Evolutionary conservation across 1,140 invertebrate genomes (phyloP), one percentile per base, ranked within the genome.

Genomic region (Chlorops oryzae): DNA sequence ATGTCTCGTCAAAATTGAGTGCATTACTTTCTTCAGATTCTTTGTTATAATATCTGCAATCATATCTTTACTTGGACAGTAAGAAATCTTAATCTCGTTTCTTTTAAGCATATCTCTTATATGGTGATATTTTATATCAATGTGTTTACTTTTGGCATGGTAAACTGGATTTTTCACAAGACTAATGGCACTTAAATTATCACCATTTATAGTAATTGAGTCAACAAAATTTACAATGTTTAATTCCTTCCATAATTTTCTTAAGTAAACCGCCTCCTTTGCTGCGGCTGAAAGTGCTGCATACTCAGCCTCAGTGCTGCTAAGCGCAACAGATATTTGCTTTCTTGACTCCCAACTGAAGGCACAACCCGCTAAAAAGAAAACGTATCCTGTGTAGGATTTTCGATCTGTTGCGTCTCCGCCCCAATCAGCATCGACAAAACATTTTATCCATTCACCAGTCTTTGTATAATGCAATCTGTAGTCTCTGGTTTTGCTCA

Each of bases 311-410:
- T n/a, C 49, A 73, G 62, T 47, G n/a, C 57, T 72, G 17, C 61
- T 70, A 21, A 73, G 47, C 15, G 71, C 59, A 1, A 73, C 62
- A 18, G 57, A 62, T 42, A 39, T 44, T 52, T 75, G 73, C 34
- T 73, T 74, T 27, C 51, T 51, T 18, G 48, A 54, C 41, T 55
- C 44, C 63, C 64, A 73, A 6, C 57, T 57, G 18, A 74, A 54
- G 10, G 58, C 47, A 32, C 45, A 47, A 34, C 57, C 59, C 41
- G 47, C 50, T n/a, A 70, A 41, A 21, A 53, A 42, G 48, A 71
- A 65, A 18, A 56, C 49, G 58, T 61, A 74, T 4, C 59, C 58
- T 12, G 65, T 64, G 52, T 57, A 70, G n/a, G 63, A 72, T 25
- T 61, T 62, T 35, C 65, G 55, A 39, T 70, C 65, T 15, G 37